Percentiles rank a stretch among this genome's conserved stretches.
These are phyloP conservation scores for Rhinoptilus africanus DNA, from an alignment of 2,113 vertebrate genomes.

Conservation along the genomic window DNA sequence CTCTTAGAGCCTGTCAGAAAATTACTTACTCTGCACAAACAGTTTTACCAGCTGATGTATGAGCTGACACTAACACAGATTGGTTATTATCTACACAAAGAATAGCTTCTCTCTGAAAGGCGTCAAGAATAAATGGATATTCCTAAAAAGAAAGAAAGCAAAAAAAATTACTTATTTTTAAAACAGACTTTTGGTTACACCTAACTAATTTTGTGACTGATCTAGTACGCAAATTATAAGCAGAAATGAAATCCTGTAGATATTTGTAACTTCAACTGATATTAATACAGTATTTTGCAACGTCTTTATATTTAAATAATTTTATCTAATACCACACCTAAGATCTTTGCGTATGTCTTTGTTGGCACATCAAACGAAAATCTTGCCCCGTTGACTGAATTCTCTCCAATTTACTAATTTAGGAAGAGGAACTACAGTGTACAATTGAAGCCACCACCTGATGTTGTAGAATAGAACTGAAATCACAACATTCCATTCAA, in stretches of 20 bases:
- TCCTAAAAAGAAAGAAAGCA: constrained; percentile 77
- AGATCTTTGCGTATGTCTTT: background rate
- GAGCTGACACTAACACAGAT: constrained; percentile 95
- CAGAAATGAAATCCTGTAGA: background rate
- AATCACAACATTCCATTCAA: background rate
- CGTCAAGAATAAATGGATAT: constrained; percentile 94
- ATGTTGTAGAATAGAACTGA: accelerated
- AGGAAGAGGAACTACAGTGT: background rate
- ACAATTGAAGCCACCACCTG: background rate
- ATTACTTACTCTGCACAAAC: constrained; percentile 97
- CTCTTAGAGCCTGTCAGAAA: background rate
- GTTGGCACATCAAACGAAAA: background rate
- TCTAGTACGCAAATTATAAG: background rate
- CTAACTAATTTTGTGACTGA: background rate
- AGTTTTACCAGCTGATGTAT: constrained; percentile 98
- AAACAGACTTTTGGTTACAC: background rate
- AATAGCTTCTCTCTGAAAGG: constrained; percentile 96
- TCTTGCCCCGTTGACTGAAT: background rate
- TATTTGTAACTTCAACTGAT: background rate
- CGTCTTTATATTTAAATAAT: background rate
- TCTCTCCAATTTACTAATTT: background rate
- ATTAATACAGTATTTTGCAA: background rate
- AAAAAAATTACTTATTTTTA: background rate
- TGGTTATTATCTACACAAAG: constrained; percentile 97
- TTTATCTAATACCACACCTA: background rate